phyloP scores from a whole-genome alignment of 2,113 vertebrate species.

The Corvus hawaiiensis region DNA sequence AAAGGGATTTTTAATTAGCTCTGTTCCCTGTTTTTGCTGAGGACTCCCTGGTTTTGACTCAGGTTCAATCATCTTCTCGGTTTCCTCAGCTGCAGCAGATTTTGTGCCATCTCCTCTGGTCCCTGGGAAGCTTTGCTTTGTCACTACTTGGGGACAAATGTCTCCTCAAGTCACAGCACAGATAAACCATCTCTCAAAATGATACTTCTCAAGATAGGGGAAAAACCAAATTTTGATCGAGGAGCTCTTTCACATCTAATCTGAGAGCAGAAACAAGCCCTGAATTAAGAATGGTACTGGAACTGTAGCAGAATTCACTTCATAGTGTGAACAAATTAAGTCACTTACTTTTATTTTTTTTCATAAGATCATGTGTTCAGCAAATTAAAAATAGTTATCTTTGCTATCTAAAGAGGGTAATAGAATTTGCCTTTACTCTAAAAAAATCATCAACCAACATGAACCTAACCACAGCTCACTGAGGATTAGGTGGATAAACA shows the following conservation, averaged over 20 bases:
- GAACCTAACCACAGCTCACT: neutral
- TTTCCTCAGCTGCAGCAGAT: neutral
- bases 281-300: neutral
- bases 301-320: neutral
- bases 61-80: neutral
- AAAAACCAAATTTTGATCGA: neutral
- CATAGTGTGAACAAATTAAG: neutral
- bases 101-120: neutral
- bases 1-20: neutral
- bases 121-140: neutral
- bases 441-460: neutral
- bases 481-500: neutral
- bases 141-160: neutral
- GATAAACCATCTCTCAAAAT: neutral
- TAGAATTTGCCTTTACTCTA: neutral
- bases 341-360: neutral
- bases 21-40: neutral
- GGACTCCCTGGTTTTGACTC: neutral
- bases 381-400: neutral
- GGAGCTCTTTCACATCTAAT: neutral
- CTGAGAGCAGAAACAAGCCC: slow-evolving; percentile 30
- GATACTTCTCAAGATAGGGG: neutral
- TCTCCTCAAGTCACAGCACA: neutral
- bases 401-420: neutral
- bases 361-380: neutral